Conservation (phyloP, 2,797 vertebrate genomes). For the Eulemur mongoz region DNA sequence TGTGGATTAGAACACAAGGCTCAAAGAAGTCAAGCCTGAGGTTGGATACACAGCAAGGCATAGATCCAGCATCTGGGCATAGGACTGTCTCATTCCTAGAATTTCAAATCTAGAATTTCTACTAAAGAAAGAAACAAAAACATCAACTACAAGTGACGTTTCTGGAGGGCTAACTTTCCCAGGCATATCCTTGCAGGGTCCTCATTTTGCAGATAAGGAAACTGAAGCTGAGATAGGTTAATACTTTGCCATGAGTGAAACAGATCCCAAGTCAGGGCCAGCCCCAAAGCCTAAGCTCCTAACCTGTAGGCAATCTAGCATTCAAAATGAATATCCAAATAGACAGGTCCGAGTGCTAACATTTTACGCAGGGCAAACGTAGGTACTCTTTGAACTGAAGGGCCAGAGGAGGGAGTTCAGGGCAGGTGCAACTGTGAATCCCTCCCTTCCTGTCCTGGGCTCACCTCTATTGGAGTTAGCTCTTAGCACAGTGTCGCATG, state of each 20-base stretch:
- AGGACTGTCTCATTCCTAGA: background rate
- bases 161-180: background rate
- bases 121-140: background rate
- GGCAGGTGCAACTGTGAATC: background rate
- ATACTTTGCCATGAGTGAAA: background rate
- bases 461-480: background rate
- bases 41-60: background rate
- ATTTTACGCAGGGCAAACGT: no score
- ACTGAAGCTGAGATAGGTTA: background rate
- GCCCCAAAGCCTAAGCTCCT: background rate
- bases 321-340: background rate
- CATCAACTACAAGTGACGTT: background rate
- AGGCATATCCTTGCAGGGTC: background rate
- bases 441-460: background rate
- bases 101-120: background rate
- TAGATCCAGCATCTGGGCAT: background rate
- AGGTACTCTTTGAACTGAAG: background rate
- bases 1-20: background rate
- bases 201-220: background rate
- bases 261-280: background rate
- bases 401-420: background rate
- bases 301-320: background rate
- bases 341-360: background rate
- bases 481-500: accelerated
- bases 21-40: background rate